Conservation (phyloP, 2,888 invertebrate genomes). For the Cheilosia soror region DNA sequence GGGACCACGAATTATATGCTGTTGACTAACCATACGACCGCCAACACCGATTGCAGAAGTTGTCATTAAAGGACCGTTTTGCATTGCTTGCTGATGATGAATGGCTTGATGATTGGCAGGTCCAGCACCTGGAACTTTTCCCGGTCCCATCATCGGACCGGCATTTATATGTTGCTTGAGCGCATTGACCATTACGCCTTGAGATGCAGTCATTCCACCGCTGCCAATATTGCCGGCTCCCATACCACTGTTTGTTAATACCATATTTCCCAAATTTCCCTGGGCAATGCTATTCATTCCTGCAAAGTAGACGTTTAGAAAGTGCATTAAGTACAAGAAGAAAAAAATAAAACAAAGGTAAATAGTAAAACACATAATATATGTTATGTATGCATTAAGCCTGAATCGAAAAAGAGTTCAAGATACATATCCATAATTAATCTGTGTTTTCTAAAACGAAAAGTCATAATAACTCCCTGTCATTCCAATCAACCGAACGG, state of each 20-base stretch:
- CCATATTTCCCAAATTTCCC: slow-evolving; percentile 88
- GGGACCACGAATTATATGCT: slow-evolving; percentile 82
- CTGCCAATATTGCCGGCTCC: slow-evolving; percentile 85
- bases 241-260: slow-evolving; percentile 91
- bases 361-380: background rate
- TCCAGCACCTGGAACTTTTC: slow-evolving; percentile 77
- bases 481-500: too few species aligned
- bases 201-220: slow-evolving; percentile 85
- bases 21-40: slow-evolving; percentile 82
- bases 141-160: slow-evolving; percentile 82
- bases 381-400: too few species aligned
- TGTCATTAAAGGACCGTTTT: slow-evolving; percentile 91
- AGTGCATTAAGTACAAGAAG: background rate
- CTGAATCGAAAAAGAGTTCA: too few species aligned
- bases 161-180: slow-evolving; percentile 89
- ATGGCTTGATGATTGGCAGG: slow-evolving; percentile 81
- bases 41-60: slow-evolving; percentile 76
- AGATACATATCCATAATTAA: too few species aligned
- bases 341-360: background rate
- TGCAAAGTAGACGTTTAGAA: slow-evolving; percentile 77
- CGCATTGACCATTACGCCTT: slow-evolving; percentile 90
- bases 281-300: slow-evolving; percentile 87
- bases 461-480: too few species aligned
- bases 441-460: too few species aligned
- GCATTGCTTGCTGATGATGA: slow-evolving; percentile 87